Percentiles rank a stretch among this genome's conserved stretches.
Conservation (phyloP, 2,797 vertebrate genomes). For the Megaceryle alcyon region DNA sequence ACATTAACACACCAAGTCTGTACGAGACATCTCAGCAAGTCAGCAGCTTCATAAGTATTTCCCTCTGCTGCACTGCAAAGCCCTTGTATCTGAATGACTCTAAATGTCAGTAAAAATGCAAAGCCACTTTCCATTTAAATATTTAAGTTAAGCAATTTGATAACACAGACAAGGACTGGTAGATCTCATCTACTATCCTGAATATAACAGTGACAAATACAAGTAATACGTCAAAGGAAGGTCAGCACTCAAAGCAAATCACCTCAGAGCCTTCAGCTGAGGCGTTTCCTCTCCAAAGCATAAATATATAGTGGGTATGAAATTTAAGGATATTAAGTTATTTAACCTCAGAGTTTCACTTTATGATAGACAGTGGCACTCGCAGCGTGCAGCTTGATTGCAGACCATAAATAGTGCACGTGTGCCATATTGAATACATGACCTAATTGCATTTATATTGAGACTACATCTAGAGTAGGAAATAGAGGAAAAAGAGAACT, state of each 20-base stretch:
- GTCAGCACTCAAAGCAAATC: background rate
- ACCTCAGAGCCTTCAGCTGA: background rate
- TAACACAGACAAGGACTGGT: background rate
- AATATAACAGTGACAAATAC: background rate
- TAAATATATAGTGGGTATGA: background rate
- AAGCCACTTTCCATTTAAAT: background rate
- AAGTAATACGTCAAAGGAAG: background rate
- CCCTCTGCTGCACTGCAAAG: background rate
- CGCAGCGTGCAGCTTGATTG: background rate
- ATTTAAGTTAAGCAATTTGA: background rate
- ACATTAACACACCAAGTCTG: no score
- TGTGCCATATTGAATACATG: background rate
- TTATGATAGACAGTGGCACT: background rate
- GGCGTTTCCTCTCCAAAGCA: background rate
- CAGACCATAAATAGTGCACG: background rate
- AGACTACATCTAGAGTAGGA: background rate
- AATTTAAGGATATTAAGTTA: background rate
- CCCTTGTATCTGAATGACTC: background rate
- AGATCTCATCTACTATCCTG: background rate
- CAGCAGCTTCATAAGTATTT: background rate
- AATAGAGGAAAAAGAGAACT: rapidly evolving
- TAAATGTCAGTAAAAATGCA: background rate
- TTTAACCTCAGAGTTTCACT: background rate
- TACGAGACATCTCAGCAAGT: background rate
- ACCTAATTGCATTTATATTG: background rate